phyloP scores from a whole-genome alignment of 2,888 invertebrate species.

The Eurois occulta region DNA sequence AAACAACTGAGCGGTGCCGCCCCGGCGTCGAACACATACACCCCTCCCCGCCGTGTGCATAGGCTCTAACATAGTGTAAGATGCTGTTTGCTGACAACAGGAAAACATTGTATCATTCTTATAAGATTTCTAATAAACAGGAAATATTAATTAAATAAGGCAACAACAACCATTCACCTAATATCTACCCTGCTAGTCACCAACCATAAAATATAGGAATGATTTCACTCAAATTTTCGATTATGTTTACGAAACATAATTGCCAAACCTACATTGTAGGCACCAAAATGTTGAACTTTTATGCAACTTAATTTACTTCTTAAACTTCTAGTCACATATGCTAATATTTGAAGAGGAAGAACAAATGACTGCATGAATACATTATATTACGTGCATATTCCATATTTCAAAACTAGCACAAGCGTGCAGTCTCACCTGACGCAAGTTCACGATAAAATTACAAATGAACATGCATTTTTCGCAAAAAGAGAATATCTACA shows the following conservation, averaged over 20 bases:
- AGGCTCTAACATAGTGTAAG: neutral
- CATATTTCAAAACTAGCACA: neutral
- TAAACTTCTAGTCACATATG: slow-evolving; percentile 12
- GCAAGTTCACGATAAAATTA: neutral
- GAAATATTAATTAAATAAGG: slow-evolving; percentile 6
- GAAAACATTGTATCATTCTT: neutral
- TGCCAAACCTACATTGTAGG: slow-evolving; percentile 37
- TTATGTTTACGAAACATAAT: slow-evolving; percentile 43
- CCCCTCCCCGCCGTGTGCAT: no score
- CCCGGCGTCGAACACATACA: no score
- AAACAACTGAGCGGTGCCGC: no score
- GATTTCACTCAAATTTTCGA: slow-evolving; percentile 31
- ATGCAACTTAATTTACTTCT: slow-evolving; percentile 30
- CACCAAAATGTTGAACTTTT: slow-evolving; percentile 25
- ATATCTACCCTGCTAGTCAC: slow-evolving; percentile 5
- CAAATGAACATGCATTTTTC: neutral
- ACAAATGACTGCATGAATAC: slow-evolving; percentile 20
- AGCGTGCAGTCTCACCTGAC: neutral
- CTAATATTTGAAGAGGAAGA: slow-evolving; percentile 28
- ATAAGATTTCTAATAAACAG: slow-evolving; percentile 5
- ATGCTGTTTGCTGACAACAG: neutral
- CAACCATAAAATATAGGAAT: slow-evolving; percentile 46
- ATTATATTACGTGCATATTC: slow-evolving; percentile 12
- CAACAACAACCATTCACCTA: slow-evolving; percentile 16
- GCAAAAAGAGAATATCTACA: no score